Conservation (phyloP, 2,113 vertebrate species). For the Rhinopomastus cyanomelas region DNA sequence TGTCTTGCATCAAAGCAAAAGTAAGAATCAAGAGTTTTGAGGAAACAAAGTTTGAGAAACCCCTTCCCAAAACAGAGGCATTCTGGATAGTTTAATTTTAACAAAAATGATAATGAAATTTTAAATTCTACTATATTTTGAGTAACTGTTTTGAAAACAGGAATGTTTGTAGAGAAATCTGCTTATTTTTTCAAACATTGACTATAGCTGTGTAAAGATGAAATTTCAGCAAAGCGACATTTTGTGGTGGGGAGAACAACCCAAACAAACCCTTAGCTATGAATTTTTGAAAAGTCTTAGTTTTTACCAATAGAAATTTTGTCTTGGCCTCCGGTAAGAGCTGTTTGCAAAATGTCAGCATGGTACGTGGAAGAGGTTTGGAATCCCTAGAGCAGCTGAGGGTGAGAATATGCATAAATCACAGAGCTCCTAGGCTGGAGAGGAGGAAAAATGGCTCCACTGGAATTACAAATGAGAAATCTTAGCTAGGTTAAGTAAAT, state of each 20-base stretch:
- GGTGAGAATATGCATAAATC: not conserved
- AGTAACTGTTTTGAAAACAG: not conserved
- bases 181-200: not conserved
- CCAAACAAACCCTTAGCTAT: not conserved
- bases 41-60: not conserved
- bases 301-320: not conserved
- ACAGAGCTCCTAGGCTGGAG: not conserved
- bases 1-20: not conserved
- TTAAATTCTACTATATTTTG: not conserved
- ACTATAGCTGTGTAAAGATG: not conserved
- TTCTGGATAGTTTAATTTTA: not conserved
- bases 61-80: not conserved
- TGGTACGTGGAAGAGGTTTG: not conserved
- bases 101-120: not conserved
- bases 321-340: not conserved
- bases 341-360: not conserved
- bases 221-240: not conserved
- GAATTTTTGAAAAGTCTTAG: not conserved
- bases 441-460: not conserved
- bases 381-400: not conserved
- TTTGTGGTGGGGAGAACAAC: not conserved
- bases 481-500: slow-evolving; percentile 33
- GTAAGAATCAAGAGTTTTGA: not conserved
- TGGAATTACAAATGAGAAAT: slow-evolving; percentile 25
- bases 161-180: not conserved